Base-by-base conservation (phyloP, 2,797 vertebrate genomes). In the Sebastiscus tertius region DNA sequence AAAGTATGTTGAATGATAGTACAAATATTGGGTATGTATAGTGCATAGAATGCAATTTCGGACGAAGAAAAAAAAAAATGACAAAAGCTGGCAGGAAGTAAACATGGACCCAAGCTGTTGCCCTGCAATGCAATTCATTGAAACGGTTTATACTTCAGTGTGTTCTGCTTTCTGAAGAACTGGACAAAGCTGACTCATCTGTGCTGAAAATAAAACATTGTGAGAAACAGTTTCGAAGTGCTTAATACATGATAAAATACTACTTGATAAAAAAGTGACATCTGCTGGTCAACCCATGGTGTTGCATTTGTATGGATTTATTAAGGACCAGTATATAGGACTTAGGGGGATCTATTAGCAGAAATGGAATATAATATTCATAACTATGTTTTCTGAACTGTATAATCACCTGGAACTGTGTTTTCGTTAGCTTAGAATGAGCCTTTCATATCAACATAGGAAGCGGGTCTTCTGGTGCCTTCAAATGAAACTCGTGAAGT, bases 241-340 rank as follows among this genome's bases (percentile, higher is more conserved):
- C 24, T 33, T 33, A 11, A 65, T 16, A n/a, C 20, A 4, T 42
- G 39, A 42, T 42, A 42, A 42, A 42, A 42, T 42, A 42, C 14
- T 42, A 42, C 5, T 42, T 42, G 14, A 42, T 39, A 26, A 46
- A 76, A 65, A 14, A 8, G 18, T 11, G 55, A 4, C 77, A 70
- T 46, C 80, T 77, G 55, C 60, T 80, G 80, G 73, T 8, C 64
- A 82, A 27, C 1, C 1, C 3, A 0, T 18, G 12, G 20, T 61
- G 52, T 18, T 66, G 6, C 75, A 75, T n/a, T 5, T 65, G 2
- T 27, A 2, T 52, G 2, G 0, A 18, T 67, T 49, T 26, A 46
- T 36, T 55, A 27, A 6, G 20, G 27, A 5, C 20, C 8, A 31
- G 5, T 61, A 6, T 20, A 8, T 49, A 49, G 18, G 18, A 49